Percentiles rank a stretch among this genome's conserved stretches.
Conservation (phyloP, 2,113 vertebrate genomes). For the Candoia aspera region DNA sequence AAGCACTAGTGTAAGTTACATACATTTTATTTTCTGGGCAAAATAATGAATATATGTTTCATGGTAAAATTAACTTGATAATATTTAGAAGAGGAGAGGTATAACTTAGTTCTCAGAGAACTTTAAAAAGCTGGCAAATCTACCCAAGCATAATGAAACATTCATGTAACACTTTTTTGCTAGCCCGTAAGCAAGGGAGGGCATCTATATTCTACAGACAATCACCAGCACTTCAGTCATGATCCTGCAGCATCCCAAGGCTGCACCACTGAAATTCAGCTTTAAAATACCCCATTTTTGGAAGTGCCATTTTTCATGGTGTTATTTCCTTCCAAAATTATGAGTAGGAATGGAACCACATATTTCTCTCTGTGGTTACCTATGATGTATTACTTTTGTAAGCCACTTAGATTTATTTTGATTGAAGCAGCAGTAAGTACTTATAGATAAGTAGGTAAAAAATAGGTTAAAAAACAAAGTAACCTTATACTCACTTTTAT, state of each 20-base stretch:
- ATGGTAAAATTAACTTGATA: neutral
- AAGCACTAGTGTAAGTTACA: neutral
- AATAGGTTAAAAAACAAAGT: neutral
- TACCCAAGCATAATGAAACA: neutral
- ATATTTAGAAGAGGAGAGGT: neutral
- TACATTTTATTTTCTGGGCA: neutral
- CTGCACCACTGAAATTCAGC: neutral
- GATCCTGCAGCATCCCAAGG: neutral
- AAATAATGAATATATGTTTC: neutral
- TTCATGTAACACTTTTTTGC: neutral
- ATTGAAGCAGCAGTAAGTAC: neutral
- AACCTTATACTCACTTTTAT: slow-evolving; percentile 85
- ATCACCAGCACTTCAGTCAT: neutral
- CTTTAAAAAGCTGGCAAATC: neutral
- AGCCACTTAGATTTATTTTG: neutral
- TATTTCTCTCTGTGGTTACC: neutral
- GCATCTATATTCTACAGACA: neutral
- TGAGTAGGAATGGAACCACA: neutral
- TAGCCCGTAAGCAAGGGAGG: neutral
- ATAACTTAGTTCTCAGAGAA: neutral
- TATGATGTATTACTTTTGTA: neutral
- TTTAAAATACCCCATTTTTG: neutral
- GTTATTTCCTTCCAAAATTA: neutral
- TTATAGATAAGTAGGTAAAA: neutral
- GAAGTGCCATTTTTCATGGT: neutral